Base-by-base conservation (phyloP, 2,797 vertebrate genomes). In the Notolabrus celidotus region DNA sequence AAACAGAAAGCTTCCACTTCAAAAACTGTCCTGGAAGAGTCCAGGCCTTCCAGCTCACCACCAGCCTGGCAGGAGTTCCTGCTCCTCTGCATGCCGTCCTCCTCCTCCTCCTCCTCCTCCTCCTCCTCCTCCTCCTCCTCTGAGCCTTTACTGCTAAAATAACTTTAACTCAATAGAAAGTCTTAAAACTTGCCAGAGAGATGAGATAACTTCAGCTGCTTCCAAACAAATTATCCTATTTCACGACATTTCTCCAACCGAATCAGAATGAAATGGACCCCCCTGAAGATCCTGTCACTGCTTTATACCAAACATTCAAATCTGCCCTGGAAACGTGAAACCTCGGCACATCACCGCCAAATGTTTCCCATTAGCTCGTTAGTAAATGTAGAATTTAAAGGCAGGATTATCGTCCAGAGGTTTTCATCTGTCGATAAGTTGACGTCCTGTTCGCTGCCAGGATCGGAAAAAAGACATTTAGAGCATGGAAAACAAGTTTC, bases 201-300 rank as follows among this genome's bases (percentile, higher is more conserved):
- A 11, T 67, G 61, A 77, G 61, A 75, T 53, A 29, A 63, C 22
- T 46, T 27, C 31, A 9, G 4, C 9, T 19, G 17, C n/a, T 27
- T 69, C 68, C 63, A 76, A 42, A 54, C 38, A 31, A 66, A 74
- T 79, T 34, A 57, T 56, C 42, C 49, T 2, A 25, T 61, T 64
- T 58, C 58, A 58, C 0, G 0, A 61, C 43, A 49, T 68, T 42
- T 45, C 33, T 67, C 27, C 10, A 51, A 67, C 27, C 14, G 2
- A 56, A 49, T 56, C 39, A 54, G 29, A 62, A 53, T 46, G 10
- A 75, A 57, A 62, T 0, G 9, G 39, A 65, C 45, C 49, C 29
- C 49, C n/a, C 22, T 42, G 0, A 9, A 61, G 61, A 36, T 36
- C 43, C 11, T 22, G 33, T 63, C 56, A 41, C 34, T 15, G 16